A percentile compares a stretch with the other conserved stretches of the same genome.
phyloP scores from a whole-genome alignment of 2,888 invertebrate genomes.

The Sepiola atlantica region DNA sequence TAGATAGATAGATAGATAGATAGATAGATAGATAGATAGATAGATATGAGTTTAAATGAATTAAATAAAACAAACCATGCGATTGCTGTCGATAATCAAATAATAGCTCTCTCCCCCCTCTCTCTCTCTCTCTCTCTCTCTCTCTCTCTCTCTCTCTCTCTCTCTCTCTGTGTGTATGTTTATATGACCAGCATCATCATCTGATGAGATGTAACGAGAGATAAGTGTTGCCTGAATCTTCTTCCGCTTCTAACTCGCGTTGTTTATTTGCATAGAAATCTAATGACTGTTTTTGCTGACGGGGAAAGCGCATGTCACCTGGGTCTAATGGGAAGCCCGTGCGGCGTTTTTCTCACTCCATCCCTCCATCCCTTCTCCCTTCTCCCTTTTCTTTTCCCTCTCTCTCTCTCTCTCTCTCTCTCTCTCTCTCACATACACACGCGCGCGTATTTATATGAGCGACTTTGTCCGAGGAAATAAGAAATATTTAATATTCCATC shows the following conservation, averaged over 20 bases:
- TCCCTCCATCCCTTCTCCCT: background rate
- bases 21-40: constrained; percentile 6
- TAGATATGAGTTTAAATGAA: background rate
- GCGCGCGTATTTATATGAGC: too few relatives aligned
- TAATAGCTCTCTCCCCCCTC: too few relatives aligned
- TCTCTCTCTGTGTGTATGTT: background rate
- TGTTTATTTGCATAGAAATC: background rate
- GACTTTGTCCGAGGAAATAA: too few relatives aligned
- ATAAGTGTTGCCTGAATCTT: background rate
- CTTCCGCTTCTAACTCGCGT: background rate
- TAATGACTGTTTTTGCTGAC: background rate
- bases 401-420: background rate
- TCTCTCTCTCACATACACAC: background rate
- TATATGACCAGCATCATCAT: background rate
- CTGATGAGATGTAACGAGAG: background rate
- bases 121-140: too few relatives aligned
- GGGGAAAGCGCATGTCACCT: background rate
- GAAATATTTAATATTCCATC: too few relatives aligned
- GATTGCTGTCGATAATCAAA: too few relatives aligned
- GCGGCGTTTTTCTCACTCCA: background rate
- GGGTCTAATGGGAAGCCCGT: background rate
- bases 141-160: too few relatives aligned
- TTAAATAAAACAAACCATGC: too few relatives aligned
- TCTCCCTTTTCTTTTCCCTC: background rate
- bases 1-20: background rate